phyloP scores from a whole-genome alignment of 2,113 vertebrate species.

The Chlorodrepanis virens region DNA sequence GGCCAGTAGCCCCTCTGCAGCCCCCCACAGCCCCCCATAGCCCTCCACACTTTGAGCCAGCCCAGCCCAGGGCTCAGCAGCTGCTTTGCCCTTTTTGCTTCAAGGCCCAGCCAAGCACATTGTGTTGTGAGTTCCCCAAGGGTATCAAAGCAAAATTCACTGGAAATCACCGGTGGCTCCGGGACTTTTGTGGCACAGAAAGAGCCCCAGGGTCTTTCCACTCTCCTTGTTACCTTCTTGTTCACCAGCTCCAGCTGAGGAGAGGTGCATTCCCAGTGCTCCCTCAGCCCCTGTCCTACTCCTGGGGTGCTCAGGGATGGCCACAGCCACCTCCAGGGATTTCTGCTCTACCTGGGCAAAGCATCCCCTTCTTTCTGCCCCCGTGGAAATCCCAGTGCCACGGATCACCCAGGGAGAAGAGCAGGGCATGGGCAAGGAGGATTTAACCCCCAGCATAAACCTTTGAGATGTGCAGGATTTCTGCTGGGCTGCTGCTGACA shows the following conservation, averaged over 20 bases:
- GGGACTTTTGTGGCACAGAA: not conserved
- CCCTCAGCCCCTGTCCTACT: not conserved
- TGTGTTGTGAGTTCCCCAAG: accelerated
- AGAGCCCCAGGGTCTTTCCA: not conserved
- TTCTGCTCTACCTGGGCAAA: not conserved
- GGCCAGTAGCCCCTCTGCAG: not conserved
- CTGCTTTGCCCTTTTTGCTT: not conserved
- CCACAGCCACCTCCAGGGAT: not conserved
- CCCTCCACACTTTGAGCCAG: not conserved
- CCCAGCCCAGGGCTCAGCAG: not conserved
- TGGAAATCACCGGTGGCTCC: not conserved
- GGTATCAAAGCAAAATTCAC: not conserved
- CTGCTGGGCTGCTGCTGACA: not conserved
- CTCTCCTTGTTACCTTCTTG: not conserved
- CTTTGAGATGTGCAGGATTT: not conserved
- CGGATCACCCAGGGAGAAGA: not conserved
- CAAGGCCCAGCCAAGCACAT: accelerated
- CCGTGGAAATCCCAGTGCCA: not conserved
- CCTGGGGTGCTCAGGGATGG: accelerated
- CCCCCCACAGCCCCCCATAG: not conserved
- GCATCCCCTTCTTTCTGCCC: not conserved
- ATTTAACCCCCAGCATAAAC: not conserved
- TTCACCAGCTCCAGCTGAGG: not conserved
- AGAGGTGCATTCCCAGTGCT: accelerated
- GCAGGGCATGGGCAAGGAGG: not conserved